Base-by-base conservation (phyloP, 2,888 invertebrate species). In the Nephrotoma appendiculata region DNA sequence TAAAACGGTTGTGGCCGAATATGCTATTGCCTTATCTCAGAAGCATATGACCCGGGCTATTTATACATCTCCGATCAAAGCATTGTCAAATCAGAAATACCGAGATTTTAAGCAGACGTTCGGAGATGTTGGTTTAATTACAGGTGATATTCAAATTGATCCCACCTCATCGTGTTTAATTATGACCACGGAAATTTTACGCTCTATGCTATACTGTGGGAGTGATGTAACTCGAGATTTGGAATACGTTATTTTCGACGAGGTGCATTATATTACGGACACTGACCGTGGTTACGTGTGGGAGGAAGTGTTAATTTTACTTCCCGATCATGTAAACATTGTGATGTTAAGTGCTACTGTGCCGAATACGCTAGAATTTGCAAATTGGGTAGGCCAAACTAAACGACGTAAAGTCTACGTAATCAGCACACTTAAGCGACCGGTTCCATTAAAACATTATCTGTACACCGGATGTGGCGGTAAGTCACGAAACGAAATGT, bases 41-140 rank as follows among this genome's bases (percentile, higher is more conserved):
- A 95, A 96, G 88, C 97, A 98, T 91, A 96, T 96, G 93, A 98
- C 98, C 0, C 95, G 97, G 89, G 94, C 97, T 1, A 96, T 99
- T 88, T 99, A 99, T 92, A 99, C 99, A 0, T 99, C 99, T 0
- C 99, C 99, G 0, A 99, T 99, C 88, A 99, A 99, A 92, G 99
- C 99, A 0, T 92, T 99, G 1, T 99, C 99, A 0, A 99, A 99
- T 93, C 99, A 99, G 91, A 99, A 99, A 91, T 99, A 98, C 92
- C 94, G 98, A 43, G 99, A 99, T 90, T 99, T 99, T 91, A 98
- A 97, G 91, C 94, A 95, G 87, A 95, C 95, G 87, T 99, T 99
- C 90, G 95, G 96, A 31, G 98, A 98, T 90, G 98, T 99, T 4
- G 98, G 99, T 0, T 92, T 99, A 0, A 94, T 99, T 41, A 99